Conservation (phyloP, 2,888 invertebrate species). For the Acleris emargana region DNA sequence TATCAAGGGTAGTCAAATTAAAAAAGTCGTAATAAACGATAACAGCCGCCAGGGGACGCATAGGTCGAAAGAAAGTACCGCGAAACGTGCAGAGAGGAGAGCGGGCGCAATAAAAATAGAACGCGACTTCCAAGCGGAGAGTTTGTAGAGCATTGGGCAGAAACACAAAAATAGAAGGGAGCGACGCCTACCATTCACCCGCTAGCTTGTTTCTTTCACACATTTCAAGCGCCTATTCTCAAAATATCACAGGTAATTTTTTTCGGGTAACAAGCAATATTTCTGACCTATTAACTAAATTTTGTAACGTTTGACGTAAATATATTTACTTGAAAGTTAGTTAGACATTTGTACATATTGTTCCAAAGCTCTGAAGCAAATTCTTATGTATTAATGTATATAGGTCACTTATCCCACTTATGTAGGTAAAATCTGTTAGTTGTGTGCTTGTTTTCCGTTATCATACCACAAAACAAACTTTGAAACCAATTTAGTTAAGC, state of each 20-base stretch:
- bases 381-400: too few relatives aligned
- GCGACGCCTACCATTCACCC: conserved; percentile 12
- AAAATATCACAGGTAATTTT: background rate
- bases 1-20: conserved; percentile 48
- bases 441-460: too few relatives aligned
- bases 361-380: too few relatives aligned
- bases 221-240: conserved; percentile 4
- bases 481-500: too few relatives aligned
- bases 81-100: conserved; percentile 43
- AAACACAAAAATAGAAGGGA: conserved; percentile 19
- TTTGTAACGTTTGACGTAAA: too few relatives aligned
- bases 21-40: conserved; percentile 52
- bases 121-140: conserved; percentile 47
- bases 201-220: conserved; percentile 6
- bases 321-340: too few relatives aligned
- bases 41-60: conserved; percentile 50
- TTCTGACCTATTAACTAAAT: too few relatives aligned
- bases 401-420: too few relatives aligned
- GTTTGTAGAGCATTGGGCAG: conserved; percentile 32
- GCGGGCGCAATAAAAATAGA: conserved; percentile 50
- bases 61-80: conserved; percentile 50
- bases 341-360: too few relatives aligned
- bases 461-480: too few relatives aligned
- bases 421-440: too few relatives aligned
- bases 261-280: too few relatives aligned